Evolutionary conservation across 2,113 vertebrate species (phyloP).

Genomic region (Podarcis cretensis): DNA sequence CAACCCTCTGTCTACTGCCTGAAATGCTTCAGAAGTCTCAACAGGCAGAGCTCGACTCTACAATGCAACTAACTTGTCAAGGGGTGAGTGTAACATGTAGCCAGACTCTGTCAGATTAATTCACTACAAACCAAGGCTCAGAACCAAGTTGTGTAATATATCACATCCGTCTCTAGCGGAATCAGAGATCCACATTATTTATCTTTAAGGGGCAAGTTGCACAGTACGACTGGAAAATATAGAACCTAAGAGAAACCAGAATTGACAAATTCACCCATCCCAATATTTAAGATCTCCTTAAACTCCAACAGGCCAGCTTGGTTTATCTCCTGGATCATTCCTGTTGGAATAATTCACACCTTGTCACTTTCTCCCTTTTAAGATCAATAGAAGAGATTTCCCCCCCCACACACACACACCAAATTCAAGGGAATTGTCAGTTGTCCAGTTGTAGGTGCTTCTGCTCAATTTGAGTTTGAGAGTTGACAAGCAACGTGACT

Average conservation of each 20-base stretch:
- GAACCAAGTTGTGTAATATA: no score
- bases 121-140: no score
- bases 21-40: background rate
- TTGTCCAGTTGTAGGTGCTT: conserved; percentile 29
- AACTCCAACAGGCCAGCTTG: background rate
- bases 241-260: no score
- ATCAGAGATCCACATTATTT: no score
- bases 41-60: background rate
- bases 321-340: conserved; percentile 5
- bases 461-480: conserved; percentile 24
- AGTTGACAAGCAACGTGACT: conserved; percentile 52
- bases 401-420: no score
- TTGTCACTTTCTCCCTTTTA: background rate
- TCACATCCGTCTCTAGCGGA: no score
- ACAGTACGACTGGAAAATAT: no score
- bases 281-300: background rate
- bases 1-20: background rate
- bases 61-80: background rate
- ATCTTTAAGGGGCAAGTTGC: no score
- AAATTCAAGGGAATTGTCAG: background rate
- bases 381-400: background rate
- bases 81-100: background rate
- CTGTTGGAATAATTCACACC: background rate
- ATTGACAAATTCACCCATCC: no score
- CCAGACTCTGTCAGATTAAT: no score